These are phyloP conservation scores for Hypomecis punctinalis DNA, from an alignment of 2,888 invertebrate genomes.

Conservation along the genomic window DNA sequence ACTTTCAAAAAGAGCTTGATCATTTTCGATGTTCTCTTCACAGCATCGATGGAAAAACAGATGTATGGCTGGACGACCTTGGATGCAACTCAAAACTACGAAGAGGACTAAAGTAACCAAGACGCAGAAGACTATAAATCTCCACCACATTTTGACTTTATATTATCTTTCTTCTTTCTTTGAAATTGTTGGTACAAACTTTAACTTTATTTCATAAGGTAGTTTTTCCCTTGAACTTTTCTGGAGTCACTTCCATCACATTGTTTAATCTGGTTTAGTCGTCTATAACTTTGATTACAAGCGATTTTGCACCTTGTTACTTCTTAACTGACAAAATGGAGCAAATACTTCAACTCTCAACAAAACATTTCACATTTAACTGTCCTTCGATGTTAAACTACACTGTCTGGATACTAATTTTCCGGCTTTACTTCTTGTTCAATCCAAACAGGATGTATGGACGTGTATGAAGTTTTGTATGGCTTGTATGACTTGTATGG, in stretches of 20 bases:
- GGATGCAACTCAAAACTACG: slow-evolving; percentile 67
- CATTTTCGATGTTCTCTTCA: slow-evolving; percentile 72
- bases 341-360: too few species aligned
- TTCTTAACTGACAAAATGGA: too few species aligned
- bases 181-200: neutral
- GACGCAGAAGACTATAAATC: slow-evolving; percentile 71
- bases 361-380: neutral
- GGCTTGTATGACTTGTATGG: slow-evolving; percentile 28
- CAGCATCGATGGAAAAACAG: slow-evolving; percentile 72
- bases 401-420: too few species aligned
- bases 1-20: slow-evolving; percentile 70
- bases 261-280: too few species aligned
- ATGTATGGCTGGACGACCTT: slow-evolving; percentile 67
- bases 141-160: slow-evolving; percentile 66
- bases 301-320: too few species aligned
- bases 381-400: too few species aligned
- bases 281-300: too few species aligned
- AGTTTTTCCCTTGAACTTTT: too few species aligned
- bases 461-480: slow-evolving; percentile 17
- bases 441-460: neutral
- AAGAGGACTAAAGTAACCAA: slow-evolving; percentile 68
- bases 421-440: neutral
- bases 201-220: too few species aligned
- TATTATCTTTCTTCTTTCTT: neutral
- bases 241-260: too few species aligned